phyloP scores from a whole-genome alignment of 2,113 vertebrate species.

The Taxidea taxus region DNA sequence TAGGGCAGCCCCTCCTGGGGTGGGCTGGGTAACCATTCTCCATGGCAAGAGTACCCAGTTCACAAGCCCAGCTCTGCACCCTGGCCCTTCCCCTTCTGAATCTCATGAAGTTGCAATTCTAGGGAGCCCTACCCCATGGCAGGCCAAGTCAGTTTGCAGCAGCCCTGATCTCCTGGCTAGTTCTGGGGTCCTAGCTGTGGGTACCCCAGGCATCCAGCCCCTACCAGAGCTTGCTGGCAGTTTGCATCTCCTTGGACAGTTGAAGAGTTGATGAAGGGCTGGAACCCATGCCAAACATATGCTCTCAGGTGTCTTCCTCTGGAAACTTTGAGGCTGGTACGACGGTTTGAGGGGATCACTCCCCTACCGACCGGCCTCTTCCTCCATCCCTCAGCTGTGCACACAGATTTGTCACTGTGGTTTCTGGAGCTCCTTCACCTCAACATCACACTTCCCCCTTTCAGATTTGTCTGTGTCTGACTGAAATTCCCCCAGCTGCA shows the following conservation, averaged over 20 bases:
- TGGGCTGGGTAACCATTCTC: background rate
- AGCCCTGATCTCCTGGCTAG: background rate
- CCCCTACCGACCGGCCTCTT: background rate
- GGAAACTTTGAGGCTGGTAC: background rate
- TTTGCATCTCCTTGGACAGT: background rate
- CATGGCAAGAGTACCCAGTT: background rate
- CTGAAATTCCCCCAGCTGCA: background rate
- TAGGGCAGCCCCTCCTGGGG: background rate
- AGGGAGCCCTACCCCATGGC: background rate
- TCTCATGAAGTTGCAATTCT: background rate
- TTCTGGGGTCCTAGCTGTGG: background rate
- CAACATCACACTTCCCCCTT: background rate
- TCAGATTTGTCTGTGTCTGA: background rate
- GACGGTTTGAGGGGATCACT: background rate
- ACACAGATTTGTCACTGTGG: background rate
- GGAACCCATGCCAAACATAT: background rate
- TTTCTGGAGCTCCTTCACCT: background rate
- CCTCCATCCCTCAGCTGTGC: background rate
- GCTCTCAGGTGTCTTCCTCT: background rate
- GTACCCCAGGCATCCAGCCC: background rate
- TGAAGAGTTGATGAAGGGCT: background rate
- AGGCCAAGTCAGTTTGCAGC: background rate
- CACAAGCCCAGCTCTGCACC: background rate
- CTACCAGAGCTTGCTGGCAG: background rate
- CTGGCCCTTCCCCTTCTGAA: background rate